These are phyloP conservation scores for Strigamia maritima DNA, from an alignment of 2,888 invertebrate genomes.

Conservation along the genomic window DNA sequence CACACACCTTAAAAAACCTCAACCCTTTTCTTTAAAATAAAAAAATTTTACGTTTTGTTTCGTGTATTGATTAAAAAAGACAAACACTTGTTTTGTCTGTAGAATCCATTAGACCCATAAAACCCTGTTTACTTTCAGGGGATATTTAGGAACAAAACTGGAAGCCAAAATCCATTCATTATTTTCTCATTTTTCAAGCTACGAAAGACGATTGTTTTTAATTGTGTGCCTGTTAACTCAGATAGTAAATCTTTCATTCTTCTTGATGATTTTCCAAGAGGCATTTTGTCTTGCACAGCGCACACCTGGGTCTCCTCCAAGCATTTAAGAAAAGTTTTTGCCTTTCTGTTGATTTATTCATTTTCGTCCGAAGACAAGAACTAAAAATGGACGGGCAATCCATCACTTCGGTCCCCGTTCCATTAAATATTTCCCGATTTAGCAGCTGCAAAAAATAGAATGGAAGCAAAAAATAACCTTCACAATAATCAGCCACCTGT, in stretches of 20 bases:
- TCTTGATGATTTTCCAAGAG: slow-evolving; percentile 27
- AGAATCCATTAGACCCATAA: neutral
- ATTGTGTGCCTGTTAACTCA: slow-evolving; percentile 10
- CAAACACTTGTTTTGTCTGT: slow-evolving; percentile 6
- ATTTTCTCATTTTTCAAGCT: slow-evolving; percentile 12
- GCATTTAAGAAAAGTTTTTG: slow-evolving; percentile 25
- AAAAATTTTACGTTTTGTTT: neutral
- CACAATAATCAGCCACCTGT: slow-evolving; percentile 12
- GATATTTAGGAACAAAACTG: neutral
- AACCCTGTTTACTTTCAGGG: slow-evolving; percentile 20
- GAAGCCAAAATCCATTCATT: slow-evolving; percentile 13
- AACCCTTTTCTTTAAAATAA: neutral
- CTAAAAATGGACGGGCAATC: slow-evolving; percentile 20
- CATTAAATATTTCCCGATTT: slow-evolving; percentile 14
- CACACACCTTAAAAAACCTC: neutral
- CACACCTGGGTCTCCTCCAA: slow-evolving; percentile 18
- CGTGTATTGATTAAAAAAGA: neutral
- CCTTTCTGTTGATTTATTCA: slow-evolving; percentile 17
- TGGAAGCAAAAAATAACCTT: neutral
- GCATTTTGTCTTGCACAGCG: slow-evolving; percentile 12
- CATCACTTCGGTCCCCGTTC: neutral
- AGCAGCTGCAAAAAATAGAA: neutral
- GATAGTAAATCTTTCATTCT: slow-evolving; percentile 16
- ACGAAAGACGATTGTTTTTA: slow-evolving; percentile 17
- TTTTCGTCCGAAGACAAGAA: neutral